Evolutionary conservation across 2,888 invertebrate genomes (phyloP), one percentile per base, ranked within the genome.

Genomic region (Dioctria rufipes): DNA sequence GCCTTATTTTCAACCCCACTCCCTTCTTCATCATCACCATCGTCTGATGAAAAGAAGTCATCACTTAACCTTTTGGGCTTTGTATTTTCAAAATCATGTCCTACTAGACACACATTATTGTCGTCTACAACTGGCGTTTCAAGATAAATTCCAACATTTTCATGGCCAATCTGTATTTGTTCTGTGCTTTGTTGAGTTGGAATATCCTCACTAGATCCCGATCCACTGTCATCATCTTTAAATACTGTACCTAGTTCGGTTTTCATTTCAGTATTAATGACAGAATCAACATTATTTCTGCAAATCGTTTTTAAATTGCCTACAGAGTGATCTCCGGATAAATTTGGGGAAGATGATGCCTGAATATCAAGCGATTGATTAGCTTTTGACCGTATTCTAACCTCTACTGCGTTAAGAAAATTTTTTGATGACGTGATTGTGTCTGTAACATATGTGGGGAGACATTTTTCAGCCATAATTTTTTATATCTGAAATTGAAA

Each of bases 51-150:
- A 81, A 86, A 85, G 81, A 89, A 89, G 81, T 89, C 89, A 84
- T 89, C 89, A 83, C 88, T 89, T 46, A 89, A 85, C 63, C 89
- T 87, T 84, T 89, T 89, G 43, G 89, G 89, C 80, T 87, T 87
- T 46, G 85, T 85, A 77, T 85, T 84, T 65, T 86, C 86, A 66
- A 82, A 83, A 51, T 80, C 81, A 71, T 82, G 80, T 63, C 81
- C 81, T 63, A 82, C 82, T 80, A 80, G 81, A 77, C 81, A 82
- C 82, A 83, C 82, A 80, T 83, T 84, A 75, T 86, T 85, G 67
- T 89, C 89, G 78, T 89, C 89, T 5, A 89, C 86, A 65, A 88
- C 86, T 42, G 89, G 89, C 13, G 89, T 89, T 83, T 89, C 89
- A 60, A 89, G 82, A 75, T 86, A 89, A 75, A 89, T 87, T 80